Evolutionary conservation across 2,888 invertebrate species (phyloP), one percentile per base, ranked within the genome.

Genomic region (Patella caerulea): DNA sequence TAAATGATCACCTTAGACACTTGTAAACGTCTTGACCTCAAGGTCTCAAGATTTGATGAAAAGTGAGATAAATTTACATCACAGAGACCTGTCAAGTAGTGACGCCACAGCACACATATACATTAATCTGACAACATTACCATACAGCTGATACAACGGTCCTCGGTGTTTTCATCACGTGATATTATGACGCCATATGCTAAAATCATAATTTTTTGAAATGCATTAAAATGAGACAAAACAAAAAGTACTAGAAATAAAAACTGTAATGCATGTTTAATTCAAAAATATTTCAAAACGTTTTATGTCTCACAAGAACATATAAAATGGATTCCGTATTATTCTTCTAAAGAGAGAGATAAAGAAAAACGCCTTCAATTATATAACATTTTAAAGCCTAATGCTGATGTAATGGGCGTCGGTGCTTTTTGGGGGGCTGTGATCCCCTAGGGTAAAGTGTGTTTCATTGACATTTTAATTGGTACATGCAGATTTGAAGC

Each of bases 41-140:
- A 24, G 65, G 19, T 65, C 24, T 65, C 65, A 65, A 65, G 19
- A 65, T 65, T 65, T 65, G 65, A 65, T 65, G 65, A 65, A 65
- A 65, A 65, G 65, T 65, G 65, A 65, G 65, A 24, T 65, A 65
- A 65, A 65, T 65, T 65, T 65, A 65, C 65, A 65, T 65, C 65
- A 65, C 65, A 65, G 65, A 65, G 65, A 65, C 65, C 65, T 65
- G 65, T 65, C 65, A 65, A 65, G 65, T 65, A 65, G 19, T 65
- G 65, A 65, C 65, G 65, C 65, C 24, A 65, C 65, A 24, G 24
- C 65, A 65, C 65, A 65, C 19, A 65, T 65, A 65, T 65, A 65
- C 19, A 24, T 24, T 65, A 65, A 65, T 65, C 24, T 65, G 24
- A 65, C 65, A 24, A 45, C 24, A 65, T 65, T 65, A 65, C 14